phyloP scores from a whole-genome alignment of 2,888 invertebrate species.

The Trachelus stipa region DNA sequence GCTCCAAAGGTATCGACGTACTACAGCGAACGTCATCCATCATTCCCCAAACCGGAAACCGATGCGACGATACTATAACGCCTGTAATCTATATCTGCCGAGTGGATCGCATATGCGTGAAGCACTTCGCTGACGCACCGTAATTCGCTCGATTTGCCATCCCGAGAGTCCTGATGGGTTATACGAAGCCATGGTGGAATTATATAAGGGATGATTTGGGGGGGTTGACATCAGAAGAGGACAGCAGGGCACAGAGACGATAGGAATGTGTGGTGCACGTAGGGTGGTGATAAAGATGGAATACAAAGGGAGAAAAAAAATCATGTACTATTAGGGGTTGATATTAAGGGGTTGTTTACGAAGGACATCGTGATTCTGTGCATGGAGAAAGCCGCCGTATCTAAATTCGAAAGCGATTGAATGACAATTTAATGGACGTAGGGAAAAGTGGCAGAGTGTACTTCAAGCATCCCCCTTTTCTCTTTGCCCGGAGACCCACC shows the following conservation, averaged over 20 bases:
- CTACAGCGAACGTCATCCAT: not conserved
- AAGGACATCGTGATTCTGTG: not conserved
- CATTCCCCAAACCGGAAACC: not conserved
- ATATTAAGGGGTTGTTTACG: not conserved
- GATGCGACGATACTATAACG: not conserved
- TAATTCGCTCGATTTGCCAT: not conserved
- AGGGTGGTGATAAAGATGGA: not conserved
- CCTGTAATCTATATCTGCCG: not conserved
- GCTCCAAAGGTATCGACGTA: not conserved
- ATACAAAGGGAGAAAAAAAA: not conserved
- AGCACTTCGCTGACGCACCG: not conserved
- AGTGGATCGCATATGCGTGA: not conserved
- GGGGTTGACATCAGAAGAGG: not conserved
- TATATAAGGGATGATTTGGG: not conserved
- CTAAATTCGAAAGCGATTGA: slow-evolving; percentile 19
- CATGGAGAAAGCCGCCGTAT: not conserved
- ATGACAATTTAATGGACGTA: slow-evolving; percentile 21
- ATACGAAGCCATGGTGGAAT: not conserved
- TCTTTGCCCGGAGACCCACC: not conserved
- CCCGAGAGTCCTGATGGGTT: not conserved
- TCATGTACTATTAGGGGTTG: not conserved
- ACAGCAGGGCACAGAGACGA: not conserved
- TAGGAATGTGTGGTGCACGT: not conserved
- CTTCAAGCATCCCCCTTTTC: not conserved
- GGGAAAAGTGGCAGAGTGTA: not conserved